phyloP scores from a whole-genome alignment of 1,140 invertebrate species.

The Diorhabda carinulata region DNA sequence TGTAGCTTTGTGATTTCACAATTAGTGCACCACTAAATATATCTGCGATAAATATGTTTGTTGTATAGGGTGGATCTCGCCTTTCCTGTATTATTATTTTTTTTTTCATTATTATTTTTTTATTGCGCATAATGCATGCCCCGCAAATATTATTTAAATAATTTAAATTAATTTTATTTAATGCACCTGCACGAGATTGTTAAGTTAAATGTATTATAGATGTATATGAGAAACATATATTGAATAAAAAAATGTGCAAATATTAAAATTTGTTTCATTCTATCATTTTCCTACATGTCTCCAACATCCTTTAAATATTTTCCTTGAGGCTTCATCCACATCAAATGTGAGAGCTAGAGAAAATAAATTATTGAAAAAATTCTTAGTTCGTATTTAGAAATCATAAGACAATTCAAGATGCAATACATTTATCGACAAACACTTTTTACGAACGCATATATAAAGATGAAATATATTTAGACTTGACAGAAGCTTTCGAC shows the following conservation, averaged over 20 bases:
- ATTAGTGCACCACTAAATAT: slow-evolving; percentile 29
- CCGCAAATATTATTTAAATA: slow-evolving; percentile 10
- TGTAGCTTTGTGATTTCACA: slow-evolving; percentile 34
- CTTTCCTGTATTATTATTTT: slow-evolving; percentile 8
- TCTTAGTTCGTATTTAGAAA: too few species aligned
- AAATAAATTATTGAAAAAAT: too few species aligned
- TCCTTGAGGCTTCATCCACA: too few species aligned
- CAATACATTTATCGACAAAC: too few species aligned
- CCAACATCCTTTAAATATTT: too few species aligned
- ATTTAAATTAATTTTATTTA: slow-evolving; percentile 29
- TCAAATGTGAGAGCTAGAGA: too few species aligned
- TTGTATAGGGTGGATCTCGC: slow-evolving; percentile 14
- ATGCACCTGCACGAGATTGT: slow-evolving; percentile 29
- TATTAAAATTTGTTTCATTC: slow-evolving; percentile 4
- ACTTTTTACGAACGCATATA: too few species aligned
- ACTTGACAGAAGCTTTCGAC: too few species aligned
- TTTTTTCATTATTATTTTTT: slow-evolving; percentile 1
- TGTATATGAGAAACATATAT: slow-evolving; percentile 19
- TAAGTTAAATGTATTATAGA: slow-evolving; percentile 25
- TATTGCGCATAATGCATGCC: slow-evolving; percentile 7
- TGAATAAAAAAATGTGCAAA: slow-evolving; percentile 17
- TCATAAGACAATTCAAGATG: too few species aligned
- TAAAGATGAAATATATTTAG: too few species aligned
- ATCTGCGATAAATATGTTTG: slow-evolving; percentile 29
- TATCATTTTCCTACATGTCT: too few species aligned